A percentile compares a stretch with the other conserved stretches of the same genome.
Evolutionary conservation across 2,113 vertebrate species (phyloP).

Genomic region (Aptenodytes forsteri): DNA sequence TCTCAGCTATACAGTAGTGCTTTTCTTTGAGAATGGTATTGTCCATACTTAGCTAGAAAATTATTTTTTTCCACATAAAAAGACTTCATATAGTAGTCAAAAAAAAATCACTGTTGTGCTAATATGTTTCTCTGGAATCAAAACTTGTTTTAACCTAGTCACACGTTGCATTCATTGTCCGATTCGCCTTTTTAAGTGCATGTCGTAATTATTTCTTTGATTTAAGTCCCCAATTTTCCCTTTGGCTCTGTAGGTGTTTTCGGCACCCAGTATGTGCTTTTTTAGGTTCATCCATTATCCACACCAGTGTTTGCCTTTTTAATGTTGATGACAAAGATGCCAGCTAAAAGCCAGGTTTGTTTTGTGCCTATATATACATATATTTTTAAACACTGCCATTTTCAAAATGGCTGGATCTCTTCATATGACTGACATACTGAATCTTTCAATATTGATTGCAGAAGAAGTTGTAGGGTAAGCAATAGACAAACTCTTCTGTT

Average conservation of each 20-base stretch:
- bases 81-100: neutral
- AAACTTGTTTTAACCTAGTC: neutral
- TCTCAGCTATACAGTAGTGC: neutral
- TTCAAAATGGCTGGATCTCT: neutral
- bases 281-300: neutral
- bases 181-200: neutral
- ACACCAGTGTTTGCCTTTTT: neutral
- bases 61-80: neutral
- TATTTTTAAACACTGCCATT: neutral
- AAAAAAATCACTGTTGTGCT: neutral
- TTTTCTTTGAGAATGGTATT: neutral
- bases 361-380: neutral
- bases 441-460: neutral
- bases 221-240: neutral
- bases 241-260: neutral
- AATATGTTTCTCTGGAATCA: neutral
- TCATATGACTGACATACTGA: neutral
- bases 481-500: neutral
- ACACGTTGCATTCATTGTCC: neutral
- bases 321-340: neutral
- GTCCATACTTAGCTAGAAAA: neutral
- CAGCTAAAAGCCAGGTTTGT: neutral
- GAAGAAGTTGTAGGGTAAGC: neutral
- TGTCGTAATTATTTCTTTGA: neutral
- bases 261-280: neutral